These are phyloP conservation scores for Euura lappo DNA, from an alignment of 1,140 invertebrate species.

Conservation along the genomic window DNA sequence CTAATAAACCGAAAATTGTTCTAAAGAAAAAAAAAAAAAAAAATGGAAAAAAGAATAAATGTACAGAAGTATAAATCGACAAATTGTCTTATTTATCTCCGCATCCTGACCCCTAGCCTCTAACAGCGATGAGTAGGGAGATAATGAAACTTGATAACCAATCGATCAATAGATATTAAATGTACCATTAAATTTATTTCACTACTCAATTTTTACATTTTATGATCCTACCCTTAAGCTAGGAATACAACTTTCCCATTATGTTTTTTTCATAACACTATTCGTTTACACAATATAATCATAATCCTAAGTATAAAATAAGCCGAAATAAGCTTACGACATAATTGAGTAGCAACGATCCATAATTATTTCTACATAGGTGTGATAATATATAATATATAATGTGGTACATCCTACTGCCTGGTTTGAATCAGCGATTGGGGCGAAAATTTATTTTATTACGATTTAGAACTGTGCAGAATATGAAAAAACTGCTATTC, in stretches of 20 bases:
- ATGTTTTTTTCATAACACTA: constrained; percentile 51
- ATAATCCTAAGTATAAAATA: constrained; percentile 60
- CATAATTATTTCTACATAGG: constrained; percentile 38
- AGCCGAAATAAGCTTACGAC: constrained; percentile 40
- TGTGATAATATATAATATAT: not conserved
- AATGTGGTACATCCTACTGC: constrained; percentile 27
- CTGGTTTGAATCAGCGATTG: constrained; percentile 20
- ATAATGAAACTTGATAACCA: no score
- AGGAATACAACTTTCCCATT: constrained; percentile 59
- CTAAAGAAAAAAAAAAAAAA: no score
- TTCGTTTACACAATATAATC: constrained; percentile 44
- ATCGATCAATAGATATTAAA: constrained; percentile 36
- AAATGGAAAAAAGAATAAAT: no score
- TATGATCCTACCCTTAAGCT: constrained; percentile 54
- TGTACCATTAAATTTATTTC: constrained; percentile 60
- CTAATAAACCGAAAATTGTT: no score
- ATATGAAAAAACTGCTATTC: no score
- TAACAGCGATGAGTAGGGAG: no score
- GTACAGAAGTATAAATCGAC: no score
- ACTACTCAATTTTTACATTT: constrained; percentile 59
- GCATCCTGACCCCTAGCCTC: no score
- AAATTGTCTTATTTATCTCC: no score
- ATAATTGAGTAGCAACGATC: constrained; percentile 56
- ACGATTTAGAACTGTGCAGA: no score
- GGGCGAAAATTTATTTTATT: no score